Conservation (phyloP, 2,888 invertebrate species). For the Caenorhabditis sulstoni region DNA sequence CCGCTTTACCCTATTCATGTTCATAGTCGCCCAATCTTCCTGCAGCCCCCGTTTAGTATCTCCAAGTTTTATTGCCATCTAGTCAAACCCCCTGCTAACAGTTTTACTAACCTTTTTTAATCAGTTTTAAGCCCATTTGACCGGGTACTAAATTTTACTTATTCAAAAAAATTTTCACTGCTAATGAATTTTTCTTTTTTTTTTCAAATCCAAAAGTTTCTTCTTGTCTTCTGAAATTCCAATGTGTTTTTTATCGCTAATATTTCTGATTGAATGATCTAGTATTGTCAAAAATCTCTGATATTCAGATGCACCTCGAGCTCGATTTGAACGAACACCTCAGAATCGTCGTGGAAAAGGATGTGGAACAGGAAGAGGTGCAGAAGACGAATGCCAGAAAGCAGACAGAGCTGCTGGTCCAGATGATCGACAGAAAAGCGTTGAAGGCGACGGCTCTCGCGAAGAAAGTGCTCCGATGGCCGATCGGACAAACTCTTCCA, state of each 20-base stretch:
- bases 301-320: slow-evolving; percentile 36
- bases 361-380: background rate
- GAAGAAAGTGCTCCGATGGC: slow-evolving; percentile 51
- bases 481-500: slow-evolving; percentile 56
- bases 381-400: slow-evolving; percentile 9
- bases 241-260: background rate
- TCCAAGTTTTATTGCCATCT: slow-evolving; percentile 11
- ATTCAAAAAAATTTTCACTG: no score
- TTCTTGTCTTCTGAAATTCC: background rate
- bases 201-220: no score
- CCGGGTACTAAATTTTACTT: slow-evolving; percentile 2
- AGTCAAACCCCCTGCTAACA: background rate
- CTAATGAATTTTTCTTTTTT: no score
- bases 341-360: slow-evolving; percentile 26
- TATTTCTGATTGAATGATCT: background rate
- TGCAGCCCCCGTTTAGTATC: slow-evolving; percentile 14
- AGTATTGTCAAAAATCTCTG: background rate
- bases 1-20: slow-evolving; percentile 19
- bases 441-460: slow-evolving; percentile 39
- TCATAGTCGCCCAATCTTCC: slow-evolving; percentile 31
- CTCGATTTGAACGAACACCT: slow-evolving; percentile 45
- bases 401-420: slow-evolving; percentile 39
- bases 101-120: slow-evolving; percentile 2
- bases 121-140: background rate
- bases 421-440: slow-evolving; percentile 43